phyloP scores from a whole-genome alignment of 2,888 invertebrate genomes.

The Monochamus alternatus region DNA sequence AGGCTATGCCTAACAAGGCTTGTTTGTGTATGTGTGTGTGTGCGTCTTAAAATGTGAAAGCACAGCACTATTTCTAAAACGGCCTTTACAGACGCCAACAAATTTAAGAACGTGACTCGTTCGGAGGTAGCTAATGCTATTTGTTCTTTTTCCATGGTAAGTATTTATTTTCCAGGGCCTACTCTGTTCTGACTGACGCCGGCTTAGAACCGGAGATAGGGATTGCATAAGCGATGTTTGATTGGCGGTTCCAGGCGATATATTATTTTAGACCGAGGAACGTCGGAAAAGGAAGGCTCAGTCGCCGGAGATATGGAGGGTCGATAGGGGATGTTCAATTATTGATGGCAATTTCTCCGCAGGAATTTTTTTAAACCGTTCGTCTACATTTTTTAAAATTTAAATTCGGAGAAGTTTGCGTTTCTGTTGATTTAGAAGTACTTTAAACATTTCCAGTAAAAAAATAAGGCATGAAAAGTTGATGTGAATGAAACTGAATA shows the following conservation, averaged over 20 bases:
- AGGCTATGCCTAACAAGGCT: no score
- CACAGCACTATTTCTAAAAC: neutral
- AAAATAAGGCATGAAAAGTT: no score
- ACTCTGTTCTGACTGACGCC: neutral
- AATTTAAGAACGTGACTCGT: constrained; percentile 5
- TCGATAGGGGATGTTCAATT: no score
- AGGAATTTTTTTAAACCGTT: no score
- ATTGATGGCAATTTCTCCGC: no score
- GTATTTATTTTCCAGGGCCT: constrained; percentile 9
- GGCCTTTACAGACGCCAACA: constrained; percentile 5
- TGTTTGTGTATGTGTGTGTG: neutral
- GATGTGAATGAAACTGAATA: no score
- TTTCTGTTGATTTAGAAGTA: no score
- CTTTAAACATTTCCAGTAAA: no score
- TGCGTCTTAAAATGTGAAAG: neutral
- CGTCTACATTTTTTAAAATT: no score
- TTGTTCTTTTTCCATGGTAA: neutral
- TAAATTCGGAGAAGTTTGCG: no score
- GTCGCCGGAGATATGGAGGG: no score
- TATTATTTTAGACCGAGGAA: neutral
- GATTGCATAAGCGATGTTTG: constrained; percentile 7
- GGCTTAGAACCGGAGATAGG: constrained; percentile 1
- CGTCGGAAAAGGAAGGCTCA: no score
- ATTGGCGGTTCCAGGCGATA: constrained; percentile 6
- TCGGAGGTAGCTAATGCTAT: constrained; percentile 6